phyloP scores from a whole-genome alignment of 2,888 invertebrate genomes.

The Onthophagus sagittarius region DNA sequence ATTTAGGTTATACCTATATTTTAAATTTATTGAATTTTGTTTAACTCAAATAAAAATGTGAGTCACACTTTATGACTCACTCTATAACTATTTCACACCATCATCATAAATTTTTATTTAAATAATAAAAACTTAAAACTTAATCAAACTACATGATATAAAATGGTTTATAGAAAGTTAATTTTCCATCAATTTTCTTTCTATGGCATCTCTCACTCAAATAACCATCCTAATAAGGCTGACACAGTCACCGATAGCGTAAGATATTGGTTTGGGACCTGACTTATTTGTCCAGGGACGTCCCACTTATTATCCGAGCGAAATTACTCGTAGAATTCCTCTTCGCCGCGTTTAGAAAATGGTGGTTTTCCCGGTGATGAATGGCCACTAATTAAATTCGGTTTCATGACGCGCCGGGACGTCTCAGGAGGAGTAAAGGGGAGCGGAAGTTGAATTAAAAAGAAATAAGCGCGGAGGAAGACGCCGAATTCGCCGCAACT shows the following conservation, averaged over 20 bases:
- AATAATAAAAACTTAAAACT: no score
- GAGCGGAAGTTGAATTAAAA: neutral
- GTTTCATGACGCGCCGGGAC: slow-evolving; percentile 5
- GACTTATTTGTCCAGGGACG: neutral
- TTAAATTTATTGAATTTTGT: no score
- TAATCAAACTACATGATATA: neutral
- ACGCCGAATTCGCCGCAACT: slow-evolving; percentile 2
- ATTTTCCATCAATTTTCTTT: neutral
- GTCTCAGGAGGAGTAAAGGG: neutral
- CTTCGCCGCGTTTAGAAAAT: neutral
- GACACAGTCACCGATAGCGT: neutral
- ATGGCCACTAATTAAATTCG: slow-evolving; percentile 11
- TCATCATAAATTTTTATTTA: no score
- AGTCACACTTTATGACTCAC: no score
- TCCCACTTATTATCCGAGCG: neutral
- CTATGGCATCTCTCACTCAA: neutral
- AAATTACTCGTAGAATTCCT: neutral
- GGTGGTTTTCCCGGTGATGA: slow-evolving; percentile 2
- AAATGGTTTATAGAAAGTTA: neutral
- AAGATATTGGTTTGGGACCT: neutral
- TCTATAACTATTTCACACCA: no score
- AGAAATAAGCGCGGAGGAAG: neutral
- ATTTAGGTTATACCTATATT: no score
- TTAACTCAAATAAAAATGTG: no score
- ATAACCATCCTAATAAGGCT: neutral